Base-by-base conservation (phyloP, 2,797 vertebrate species). In the Sternarchorhynchus goeldii region DNA sequence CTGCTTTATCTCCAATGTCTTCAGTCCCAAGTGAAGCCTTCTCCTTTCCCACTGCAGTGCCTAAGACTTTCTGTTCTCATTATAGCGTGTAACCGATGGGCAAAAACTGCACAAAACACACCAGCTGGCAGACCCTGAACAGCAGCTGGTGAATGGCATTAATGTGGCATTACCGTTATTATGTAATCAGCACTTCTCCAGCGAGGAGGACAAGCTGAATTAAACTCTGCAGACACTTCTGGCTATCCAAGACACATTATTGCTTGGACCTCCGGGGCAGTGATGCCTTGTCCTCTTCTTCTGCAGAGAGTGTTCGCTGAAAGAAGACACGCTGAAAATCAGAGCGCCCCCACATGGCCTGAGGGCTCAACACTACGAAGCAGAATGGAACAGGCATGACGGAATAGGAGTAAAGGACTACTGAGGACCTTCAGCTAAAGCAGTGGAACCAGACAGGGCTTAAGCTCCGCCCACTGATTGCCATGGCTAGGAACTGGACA, bases 141-240 rank as follows among this genome's bases (percentile, higher is more conserved):
- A 31, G 56, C 18, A 60, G 39, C 41, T 12, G 3, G 80, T 81
- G 79, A 79, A 85, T 83, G 75, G 69, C 74, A 81, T 77, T 75
- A 81, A 63, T 12, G 6, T 59, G 50, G 32, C 34, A 69, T 74
- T 79, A 81, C 68, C 60, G 69, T 73, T 71, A 81, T 76, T 71
- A 83, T 65, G 39, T 64, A 76, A 79, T 82, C 77, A 79, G 25
- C 34, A 6, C 18, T 70, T 73, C 56, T 53, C 29, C n/a, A 66
- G 60, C 14, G 20, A 57, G 17, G 21, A 57, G 32, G 25, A 73
- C 45, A 0, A 57, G 68, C 45, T 29, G 39, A 36, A 81, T 63
- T 79, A 78, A 84, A 82, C 76, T 65, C 25, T 34, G 10, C n/a
- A 65, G 31, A 73, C 73, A 82, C 80, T 78, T 73, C 66, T 64